Base-by-base conservation (phyloP, 2,113 vertebrate genomes). In the Phrynosoma blainvillii region DNA sequence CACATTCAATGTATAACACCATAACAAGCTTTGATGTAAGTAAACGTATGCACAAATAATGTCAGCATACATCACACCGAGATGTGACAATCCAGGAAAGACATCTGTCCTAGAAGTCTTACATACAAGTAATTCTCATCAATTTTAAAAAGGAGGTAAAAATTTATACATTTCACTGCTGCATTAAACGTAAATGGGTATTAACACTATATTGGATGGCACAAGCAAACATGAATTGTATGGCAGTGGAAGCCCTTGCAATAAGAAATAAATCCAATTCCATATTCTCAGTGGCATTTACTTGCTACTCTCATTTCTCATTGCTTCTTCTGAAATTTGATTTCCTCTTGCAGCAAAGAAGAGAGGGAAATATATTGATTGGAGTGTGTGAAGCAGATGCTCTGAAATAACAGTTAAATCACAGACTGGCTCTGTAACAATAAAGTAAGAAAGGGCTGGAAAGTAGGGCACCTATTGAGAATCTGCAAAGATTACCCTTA, bases 361-460 rank as follows among this genome's bases (percentile, higher is more conserved):
- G 73, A 76, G 76, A 82, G 54, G 32, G 27, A 66, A 82, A 68
- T 52, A 12, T 77, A 74, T 76, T 87, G 71, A 76, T 66, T 82
- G 36, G 20, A 65, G 71, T 76, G 62, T 77, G 30, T 77, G 30
- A 83, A 88, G 73, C 21, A 91, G 76, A 32, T 62, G 3, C 30
- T 81, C 76, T 73, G 79, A 85, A 90, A 30, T 3, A 42, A 79
- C 54, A 18, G 87, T 40, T 90, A 82, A 93, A 93, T 86, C 75
- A 71, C 16, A 84, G 84, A 0, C n/a, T 89, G 65, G 2, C 5
- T 83, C 23, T 81, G 79, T 36, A 25, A 42, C 20, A 74, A 83
- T 30, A 27, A 40, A 89, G 84, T 87, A 76, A 8, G 30, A 87
- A 36, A 85, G 73, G 54, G 71, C 68, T 52, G 84, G 25, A 23